Conservation (phyloP, 53 echinoderm and acorn worm species). For the Pentamera pediparva region DNA sequence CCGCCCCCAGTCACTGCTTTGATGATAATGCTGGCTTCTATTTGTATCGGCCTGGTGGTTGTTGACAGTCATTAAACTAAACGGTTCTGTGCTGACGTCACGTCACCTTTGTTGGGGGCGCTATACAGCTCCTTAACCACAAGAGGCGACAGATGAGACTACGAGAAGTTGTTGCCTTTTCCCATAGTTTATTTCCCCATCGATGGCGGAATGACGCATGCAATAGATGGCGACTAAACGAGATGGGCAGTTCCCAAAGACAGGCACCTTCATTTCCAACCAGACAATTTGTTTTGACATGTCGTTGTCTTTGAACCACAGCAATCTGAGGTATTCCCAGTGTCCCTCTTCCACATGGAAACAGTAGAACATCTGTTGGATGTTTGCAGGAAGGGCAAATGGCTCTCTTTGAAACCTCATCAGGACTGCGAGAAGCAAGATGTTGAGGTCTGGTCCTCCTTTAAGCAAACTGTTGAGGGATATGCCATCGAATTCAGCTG, state of each 20-base stretch:
- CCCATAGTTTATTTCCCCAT: slow-evolving; percentile 6
- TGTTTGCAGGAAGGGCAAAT: slow-evolving; percentile 47
- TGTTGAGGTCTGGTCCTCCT: slow-evolving; percentile 46
- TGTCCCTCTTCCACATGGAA: slow-evolving; percentile 25
- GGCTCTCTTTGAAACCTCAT: slow-evolving; percentile 42
- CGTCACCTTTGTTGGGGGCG: no score
- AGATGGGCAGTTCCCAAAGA: slow-evolving; percentile 60
- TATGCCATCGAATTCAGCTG: slow-evolving; percentile 35
- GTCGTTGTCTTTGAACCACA: slow-evolving; percentile 49
- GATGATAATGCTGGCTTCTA: slow-evolving; percentile 32
- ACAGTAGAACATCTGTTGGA: slow-evolving; percentile 45
- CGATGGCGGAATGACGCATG: slow-evolving; percentile 19
- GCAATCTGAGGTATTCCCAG: slow-evolving; percentile 41
- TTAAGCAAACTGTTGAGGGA: slow-evolving; percentile 36
- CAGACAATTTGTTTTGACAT: slow-evolving; percentile 12
- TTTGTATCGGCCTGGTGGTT: neutral
- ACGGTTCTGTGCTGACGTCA: slow-evolving; percentile 63
- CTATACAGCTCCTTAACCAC: no score
- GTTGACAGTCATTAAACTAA: slow-evolving; percentile 65
- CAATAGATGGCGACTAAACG: slow-evolving; percentile 37
- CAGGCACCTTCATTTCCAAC: slow-evolving; percentile 51
- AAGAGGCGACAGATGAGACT: no score
- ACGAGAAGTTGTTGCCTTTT: neutral
- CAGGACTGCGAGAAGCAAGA: slow-evolving; percentile 39
- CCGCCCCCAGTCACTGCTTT: no score